These are phyloP conservation scores for Drosophila cardini DNA, from an alignment of 1,140 invertebrate species.

Conservation along the genomic window DNA sequence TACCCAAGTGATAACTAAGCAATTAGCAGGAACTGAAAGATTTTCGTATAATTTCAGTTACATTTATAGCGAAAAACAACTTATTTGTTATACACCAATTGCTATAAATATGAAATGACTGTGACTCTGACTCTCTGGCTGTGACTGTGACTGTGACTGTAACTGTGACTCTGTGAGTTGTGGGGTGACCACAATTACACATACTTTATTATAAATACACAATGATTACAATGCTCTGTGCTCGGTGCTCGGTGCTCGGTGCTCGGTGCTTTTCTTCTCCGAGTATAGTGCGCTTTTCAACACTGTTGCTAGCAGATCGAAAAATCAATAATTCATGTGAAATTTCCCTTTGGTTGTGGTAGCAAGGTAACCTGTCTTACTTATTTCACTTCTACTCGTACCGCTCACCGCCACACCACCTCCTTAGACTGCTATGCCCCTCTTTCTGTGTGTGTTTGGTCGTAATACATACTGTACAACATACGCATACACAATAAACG, in stretches of 20 bases:
- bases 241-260: conserved; percentile 8
- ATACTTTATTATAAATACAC: conserved; percentile 21
- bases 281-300: conserved; percentile 17
- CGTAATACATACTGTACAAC: conserved; percentile 34
- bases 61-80: conserved; percentile 30
- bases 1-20: conserved; percentile 16
- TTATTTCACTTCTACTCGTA: background rate
- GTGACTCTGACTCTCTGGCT: too few species aligned
- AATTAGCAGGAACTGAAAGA: conserved; percentile 13
- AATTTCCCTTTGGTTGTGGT: background rate
- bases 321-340: conserved; percentile 79
- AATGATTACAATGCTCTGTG: conserved; percentile 17
- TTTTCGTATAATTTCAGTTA: conserved; percentile 16
- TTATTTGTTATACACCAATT: conserved; percentile 29
- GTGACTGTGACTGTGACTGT: conserved; percentile 32
- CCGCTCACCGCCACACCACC: background rate
- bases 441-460: conserved; percentile 6
- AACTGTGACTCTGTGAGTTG: background rate
- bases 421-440: too few species aligned
- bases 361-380: background rate
- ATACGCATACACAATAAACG: conserved; percentile 37
- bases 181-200: conserved; percentile 24
- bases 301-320: conserved; percentile 61
- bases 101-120: conserved; percentile 73
- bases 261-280: conserved; percentile 1